Evolutionary conservation across 2,888 invertebrate genomes (phyloP).

Genomic region (Andricus curvator): DNA sequence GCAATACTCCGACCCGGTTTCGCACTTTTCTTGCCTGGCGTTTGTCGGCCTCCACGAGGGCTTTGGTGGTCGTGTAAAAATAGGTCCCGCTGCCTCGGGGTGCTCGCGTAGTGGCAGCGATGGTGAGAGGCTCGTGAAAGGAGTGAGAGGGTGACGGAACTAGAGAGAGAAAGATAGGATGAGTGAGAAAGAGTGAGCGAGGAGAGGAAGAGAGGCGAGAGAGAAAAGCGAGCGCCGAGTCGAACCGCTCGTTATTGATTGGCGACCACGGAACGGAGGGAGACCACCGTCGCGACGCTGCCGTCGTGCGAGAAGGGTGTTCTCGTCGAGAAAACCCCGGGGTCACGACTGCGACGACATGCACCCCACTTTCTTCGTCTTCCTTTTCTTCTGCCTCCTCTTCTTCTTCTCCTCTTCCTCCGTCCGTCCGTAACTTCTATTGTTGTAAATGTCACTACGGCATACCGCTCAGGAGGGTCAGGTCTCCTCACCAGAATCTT

Average conservation of each 20-base stretch:
- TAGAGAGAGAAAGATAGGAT: constrained; percentile 34
- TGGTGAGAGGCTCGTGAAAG: constrained; percentile 49
- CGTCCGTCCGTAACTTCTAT: neutral
- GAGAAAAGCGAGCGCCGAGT: constrained; percentile 55
- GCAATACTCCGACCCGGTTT: constrained; percentile 8
- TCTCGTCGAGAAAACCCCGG: constrained; percentile 30
- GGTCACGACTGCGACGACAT: constrained; percentile 36
- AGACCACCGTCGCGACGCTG: constrained; percentile 45
- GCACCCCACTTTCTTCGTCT: constrained; percentile 23
- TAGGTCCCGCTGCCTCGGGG: constrained; percentile 58
- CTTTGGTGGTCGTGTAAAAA: constrained; percentile 64
- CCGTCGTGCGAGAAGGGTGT: constrained; percentile 31
- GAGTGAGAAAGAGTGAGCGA: constrained; percentile 44
- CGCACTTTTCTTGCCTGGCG: constrained; percentile 2
- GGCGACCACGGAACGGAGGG: constrained; percentile 59
- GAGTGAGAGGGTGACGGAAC: constrained; percentile 30
- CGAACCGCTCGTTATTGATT: constrained; percentile 70
- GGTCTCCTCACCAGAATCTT: neutral
- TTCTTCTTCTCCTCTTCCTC: constrained; percentile 37
- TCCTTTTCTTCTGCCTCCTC: constrained; percentile 36
- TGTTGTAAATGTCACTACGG: neutral
- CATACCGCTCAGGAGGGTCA: constrained; percentile 47
- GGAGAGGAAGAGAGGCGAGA: constrained; percentile 42
- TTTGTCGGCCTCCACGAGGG: constrained; percentile 53
- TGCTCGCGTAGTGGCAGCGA: constrained; percentile 51